Evolutionary conservation across 92 coral and sea anemone genomes (phyloP).

Genomic region (Bergia puertoricense): DNA sequence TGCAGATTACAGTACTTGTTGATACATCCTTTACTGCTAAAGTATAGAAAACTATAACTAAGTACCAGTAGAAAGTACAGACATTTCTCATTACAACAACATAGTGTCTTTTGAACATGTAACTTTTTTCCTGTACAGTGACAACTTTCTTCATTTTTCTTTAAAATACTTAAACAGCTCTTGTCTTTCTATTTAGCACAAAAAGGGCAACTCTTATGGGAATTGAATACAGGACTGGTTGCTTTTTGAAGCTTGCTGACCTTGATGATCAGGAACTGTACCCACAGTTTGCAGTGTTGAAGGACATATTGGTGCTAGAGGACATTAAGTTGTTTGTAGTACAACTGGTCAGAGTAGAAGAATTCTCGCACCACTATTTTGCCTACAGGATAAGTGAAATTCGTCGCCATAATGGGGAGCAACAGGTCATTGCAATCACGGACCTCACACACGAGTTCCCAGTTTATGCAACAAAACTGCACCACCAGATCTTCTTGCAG

Average conservation of each 20-base stretch:
- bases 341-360: slow-evolving; percentile 38
- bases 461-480: slow-evolving; percentile 33
- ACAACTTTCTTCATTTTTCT: slow-evolving; percentile 17
- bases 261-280: slow-evolving; percentile 31
- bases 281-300: slow-evolving; percentile 35
- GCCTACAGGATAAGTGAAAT: slow-evolving; percentile 25
- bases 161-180: too few relatives aligned
- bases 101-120: slow-evolving; percentile 30
- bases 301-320: slow-evolving; percentile 40
- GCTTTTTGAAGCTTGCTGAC: slow-evolving; percentile 41
- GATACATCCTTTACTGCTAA: slow-evolving; percentile 18
- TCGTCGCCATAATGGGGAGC: slow-evolving; percentile 17
- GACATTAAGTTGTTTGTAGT: slow-evolving; percentile 39
- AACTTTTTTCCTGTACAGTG: slow-evolving; percentile 29
- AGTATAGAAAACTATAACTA: slow-evolving; percentile 17
- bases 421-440: slow-evolving; percentile 29
- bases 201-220: slow-evolving; percentile 35
- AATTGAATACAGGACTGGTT: slow-evolving; percentile 38
- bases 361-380: slow-evolving; percentile 34
- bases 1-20: slow-evolving; percentile 20
- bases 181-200: slow-evolving; percentile 27
- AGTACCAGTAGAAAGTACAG: slow-evolving; percentile 17
- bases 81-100: slow-evolving; percentile 27
- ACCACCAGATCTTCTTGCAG: slow-evolving; percentile 34
- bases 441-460: slow-evolving; percentile 37